Evolutionary conservation across 2,888 invertebrate genomes (phyloP).

Genomic region (Andrena chrysosceles): DNA sequence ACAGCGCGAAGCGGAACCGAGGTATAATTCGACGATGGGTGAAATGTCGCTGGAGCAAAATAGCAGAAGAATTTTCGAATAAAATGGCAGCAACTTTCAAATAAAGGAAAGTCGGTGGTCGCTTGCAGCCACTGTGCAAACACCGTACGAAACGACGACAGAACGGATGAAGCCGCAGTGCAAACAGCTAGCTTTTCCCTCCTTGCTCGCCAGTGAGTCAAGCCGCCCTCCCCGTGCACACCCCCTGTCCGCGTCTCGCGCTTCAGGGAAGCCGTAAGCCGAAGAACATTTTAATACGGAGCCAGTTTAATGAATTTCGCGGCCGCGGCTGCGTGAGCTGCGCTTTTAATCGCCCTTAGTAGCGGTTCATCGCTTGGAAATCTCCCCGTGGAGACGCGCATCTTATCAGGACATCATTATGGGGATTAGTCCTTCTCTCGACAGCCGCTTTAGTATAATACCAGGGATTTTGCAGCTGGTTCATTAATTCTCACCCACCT

Average conservation of each 20-base stretch:
- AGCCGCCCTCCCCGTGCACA: conserved; percentile 4
- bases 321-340: conserved; percentile 1
- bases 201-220: neutral
- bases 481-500: neutral
- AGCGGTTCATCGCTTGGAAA: neutral
- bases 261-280: conserved; percentile 28
- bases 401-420: neutral
- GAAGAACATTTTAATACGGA: conserved; percentile 38
- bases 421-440: too few species aligned
- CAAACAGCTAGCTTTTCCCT: conserved; percentile 51
- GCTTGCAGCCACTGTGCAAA: conserved; percentile 39
- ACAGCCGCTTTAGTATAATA: too few species aligned
- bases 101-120: conserved; percentile 5
- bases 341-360: conserved; percentile 23
- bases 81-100: conserved; percentile 6
- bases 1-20: too few species aligned
- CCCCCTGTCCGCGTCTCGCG: neutral
- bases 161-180: conserved; percentile 45
- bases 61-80: neutral
- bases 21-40: too few species aligned
- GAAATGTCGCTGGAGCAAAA: neutral
- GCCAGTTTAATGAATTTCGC: conserved; percentile 51
- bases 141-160: conserved; percentile 19
- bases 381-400: neutral
- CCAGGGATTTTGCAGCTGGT: neutral